phyloP scores from a whole-genome alignment of 2,888 invertebrate genomes.

The Chirona hameri region DNA sequence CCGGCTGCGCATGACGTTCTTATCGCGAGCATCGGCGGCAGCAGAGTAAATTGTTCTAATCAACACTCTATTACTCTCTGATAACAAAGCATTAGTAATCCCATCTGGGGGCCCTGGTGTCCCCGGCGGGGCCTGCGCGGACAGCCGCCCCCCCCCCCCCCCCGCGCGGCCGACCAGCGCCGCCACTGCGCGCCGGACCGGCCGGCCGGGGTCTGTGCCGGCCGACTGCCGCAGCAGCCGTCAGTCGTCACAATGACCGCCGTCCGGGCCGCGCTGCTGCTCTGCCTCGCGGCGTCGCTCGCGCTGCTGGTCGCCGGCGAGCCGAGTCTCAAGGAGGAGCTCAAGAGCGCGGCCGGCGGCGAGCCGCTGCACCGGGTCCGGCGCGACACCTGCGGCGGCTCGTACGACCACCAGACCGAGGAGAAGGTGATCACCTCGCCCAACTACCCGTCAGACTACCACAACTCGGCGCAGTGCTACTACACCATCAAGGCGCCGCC shows the following conservation, averaged over 20 bases:
- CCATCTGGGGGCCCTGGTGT: too few species aligned
- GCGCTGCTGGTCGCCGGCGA: neutral
- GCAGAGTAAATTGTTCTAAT: too few species aligned
- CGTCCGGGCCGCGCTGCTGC: neutral
- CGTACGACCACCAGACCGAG: slow-evolving; percentile 8
- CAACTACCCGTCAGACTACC: slow-evolving; percentile 26
- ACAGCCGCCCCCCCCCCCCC: neutral
- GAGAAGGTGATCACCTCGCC: slow-evolving; percentile 23
- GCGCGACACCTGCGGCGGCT: slow-evolving; percentile 1
- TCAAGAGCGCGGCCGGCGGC: neutral
- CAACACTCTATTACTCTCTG: too few species aligned
- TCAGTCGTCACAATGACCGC: neutral
- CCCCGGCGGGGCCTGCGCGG: neutral
- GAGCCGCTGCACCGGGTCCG: neutral
- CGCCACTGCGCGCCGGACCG: neutral
- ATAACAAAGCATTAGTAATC: too few species aligned
- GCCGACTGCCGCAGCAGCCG: neutral
- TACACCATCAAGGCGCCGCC: slow-evolving; percentile 6
- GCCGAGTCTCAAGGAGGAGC: neutral
- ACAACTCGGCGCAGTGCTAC: slow-evolving; percentile 22
- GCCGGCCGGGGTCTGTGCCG: neutral
- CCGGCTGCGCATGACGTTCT: too few species aligned
- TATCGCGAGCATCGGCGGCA: too few species aligned
- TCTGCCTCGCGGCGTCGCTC: neutral
- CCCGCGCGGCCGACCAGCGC: neutral